phyloP scores from a whole-genome alignment of 2,797 vertebrate genomes.

The Acomys russatus region DNA sequence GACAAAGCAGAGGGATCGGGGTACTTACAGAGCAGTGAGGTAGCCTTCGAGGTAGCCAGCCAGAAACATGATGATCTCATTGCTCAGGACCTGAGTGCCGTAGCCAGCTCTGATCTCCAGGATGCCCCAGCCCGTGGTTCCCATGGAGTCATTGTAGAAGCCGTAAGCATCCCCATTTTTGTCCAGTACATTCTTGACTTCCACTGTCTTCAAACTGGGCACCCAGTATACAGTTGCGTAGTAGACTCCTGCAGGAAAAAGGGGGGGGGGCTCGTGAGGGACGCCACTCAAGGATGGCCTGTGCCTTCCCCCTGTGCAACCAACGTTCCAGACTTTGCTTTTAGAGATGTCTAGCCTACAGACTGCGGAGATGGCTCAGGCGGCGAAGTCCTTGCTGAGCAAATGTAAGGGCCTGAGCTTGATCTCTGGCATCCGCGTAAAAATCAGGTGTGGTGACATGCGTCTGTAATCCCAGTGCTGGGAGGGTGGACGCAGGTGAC shows the following conservation, averaged over 20 bases:
- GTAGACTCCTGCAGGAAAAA: constrained; percentile 80
- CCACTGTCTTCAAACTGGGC: constrained; percentile 86
- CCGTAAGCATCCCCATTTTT: constrained; percentile 92
- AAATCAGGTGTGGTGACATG: neutral
- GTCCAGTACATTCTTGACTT: constrained; percentile 91
- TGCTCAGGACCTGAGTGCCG: constrained; percentile 88
- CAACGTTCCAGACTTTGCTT: neutral
- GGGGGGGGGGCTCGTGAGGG: neutral
- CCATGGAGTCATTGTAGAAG: constrained; percentile 93
- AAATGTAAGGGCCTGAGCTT: neutral
- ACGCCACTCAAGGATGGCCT: neutral
- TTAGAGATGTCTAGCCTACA: neutral
- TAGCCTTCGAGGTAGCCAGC: constrained; percentile 96
- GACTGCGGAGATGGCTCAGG: neutral
- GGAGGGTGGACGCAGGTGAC: neutral
- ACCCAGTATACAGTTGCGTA: constrained; percentile 94
- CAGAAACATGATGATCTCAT: constrained; percentile 92
- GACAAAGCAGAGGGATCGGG: neutral
- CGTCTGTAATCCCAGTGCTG: neutral
- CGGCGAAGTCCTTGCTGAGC: neutral
- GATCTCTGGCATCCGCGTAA: neutral
- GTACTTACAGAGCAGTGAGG: constrained; percentile 94
- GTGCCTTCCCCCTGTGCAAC: neutral
- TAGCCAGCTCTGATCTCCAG: constrained; percentile 95
- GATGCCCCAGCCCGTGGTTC: constrained; percentile 93